Percentiles rank a stretch among this genome's conserved stretches.
Conservation (phyloP, 1,140 invertebrate species). For the Palaemon carinicauda region DNA sequence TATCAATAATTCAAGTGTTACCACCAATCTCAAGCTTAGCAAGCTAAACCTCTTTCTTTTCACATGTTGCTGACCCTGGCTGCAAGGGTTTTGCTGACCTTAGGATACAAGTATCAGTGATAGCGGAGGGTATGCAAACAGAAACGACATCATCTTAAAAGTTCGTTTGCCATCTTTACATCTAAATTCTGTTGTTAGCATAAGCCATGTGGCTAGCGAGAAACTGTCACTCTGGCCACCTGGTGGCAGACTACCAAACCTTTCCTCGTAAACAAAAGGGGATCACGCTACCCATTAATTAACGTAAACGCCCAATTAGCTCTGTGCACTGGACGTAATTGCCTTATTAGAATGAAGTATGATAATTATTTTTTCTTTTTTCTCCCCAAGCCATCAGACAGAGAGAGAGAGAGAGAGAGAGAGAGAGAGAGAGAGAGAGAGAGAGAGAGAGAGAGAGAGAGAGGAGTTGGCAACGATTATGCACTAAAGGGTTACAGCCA, state of each 20-base stretch:
- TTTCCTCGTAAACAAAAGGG: conserved; percentile 20
- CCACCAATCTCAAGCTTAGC: no score
- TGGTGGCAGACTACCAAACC: conserved; percentile 13
- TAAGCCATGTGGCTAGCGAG: neutral
- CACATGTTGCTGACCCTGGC: no score
- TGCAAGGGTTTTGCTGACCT: no score
- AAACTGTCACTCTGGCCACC: conserved; percentile 22
- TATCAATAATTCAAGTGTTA: no score
- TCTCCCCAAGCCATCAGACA: neutral
- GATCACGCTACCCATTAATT: conserved; percentile 24
- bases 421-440: neutral
- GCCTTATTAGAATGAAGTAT: conserved; percentile 30
- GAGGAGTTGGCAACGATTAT: neutral
- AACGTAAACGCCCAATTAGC: conserved; percentile 43
- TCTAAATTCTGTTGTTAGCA: neutral
- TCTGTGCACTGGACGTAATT: conserved; percentile 34
- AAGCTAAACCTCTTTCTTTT: no score
- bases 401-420: neutral
- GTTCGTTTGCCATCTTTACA: neutral
- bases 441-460: neutral
- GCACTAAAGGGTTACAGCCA: neutral
- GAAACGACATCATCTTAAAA: neutral
- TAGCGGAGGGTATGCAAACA: neutral
- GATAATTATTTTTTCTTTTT: neutral
- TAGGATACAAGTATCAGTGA: no score